Conservation (phyloP, 2,888 invertebrate species). For the Mesopsocus fuscifrons region DNA sequence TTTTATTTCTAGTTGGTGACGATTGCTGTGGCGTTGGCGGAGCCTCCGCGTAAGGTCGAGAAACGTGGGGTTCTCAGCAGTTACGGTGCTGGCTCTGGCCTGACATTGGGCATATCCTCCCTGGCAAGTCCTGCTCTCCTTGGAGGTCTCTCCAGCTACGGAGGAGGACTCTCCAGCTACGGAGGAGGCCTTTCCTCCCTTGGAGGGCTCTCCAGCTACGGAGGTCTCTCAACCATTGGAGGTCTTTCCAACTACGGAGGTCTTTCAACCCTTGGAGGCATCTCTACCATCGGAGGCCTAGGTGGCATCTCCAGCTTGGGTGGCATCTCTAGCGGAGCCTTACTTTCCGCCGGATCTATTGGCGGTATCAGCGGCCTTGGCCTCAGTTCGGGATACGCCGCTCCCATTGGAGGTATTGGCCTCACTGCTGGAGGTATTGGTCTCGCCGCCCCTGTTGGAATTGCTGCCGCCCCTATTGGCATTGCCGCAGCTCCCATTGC, state of each 20-base stretch:
- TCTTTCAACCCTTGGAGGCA: neutral
- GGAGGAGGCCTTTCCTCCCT: neutral
- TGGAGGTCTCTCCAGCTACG: conserved; percentile 8
- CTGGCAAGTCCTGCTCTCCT: neutral
- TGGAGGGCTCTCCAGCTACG: conserved; percentile 1
- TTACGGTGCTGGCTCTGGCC: conserved; percentile 1
- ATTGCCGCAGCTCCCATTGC: neutral
- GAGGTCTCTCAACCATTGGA: neutral
- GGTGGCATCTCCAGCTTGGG: conserved; percentile 6
- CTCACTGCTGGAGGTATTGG: conserved; percentile 7
- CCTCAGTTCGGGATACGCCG: neutral
- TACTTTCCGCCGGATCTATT: neutral
- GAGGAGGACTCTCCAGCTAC: neutral
- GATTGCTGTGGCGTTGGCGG: conserved; percentile 1
- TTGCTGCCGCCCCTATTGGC: conserved; percentile 2
- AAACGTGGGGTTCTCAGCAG: neutral
- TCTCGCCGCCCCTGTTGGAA: conserved; percentile 11
- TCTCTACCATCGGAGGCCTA: too few species aligned
- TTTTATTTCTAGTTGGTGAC: too few species aligned
- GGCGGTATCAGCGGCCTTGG: neutral
- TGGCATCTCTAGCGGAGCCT: neutral
- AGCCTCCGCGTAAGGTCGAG: neutral
- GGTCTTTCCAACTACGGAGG: neutral
- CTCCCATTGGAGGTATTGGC: conserved; percentile 10
- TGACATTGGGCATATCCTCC: neutral